Evolutionary conservation across 1,140 invertebrate genomes (phyloP).

Genomic region (Venustaconcha ellipsiformis): DNA sequence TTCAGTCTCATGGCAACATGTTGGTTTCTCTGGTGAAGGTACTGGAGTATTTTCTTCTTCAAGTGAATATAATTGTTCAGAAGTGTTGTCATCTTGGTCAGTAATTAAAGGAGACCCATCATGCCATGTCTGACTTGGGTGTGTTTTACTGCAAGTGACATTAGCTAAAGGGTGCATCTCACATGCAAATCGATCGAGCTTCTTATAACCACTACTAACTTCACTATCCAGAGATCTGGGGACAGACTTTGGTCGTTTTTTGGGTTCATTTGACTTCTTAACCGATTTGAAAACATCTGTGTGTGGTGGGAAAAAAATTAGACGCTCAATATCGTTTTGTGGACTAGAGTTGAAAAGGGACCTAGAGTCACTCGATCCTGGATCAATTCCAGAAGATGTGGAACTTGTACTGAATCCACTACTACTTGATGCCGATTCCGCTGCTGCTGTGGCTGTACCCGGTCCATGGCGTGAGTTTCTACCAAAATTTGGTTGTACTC

Average conservation of each 20-base stretch:
- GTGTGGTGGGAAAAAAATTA: conserved; percentile 61
- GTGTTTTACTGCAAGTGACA: too few relatives aligned
- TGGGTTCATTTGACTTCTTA: conserved; percentile 14
- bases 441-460: not conserved
- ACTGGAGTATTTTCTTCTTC: conserved; percentile 53
- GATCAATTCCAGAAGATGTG: conserved; percentile 57
- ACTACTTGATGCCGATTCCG: conserved; percentile 33
- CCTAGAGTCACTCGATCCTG: conserved; percentile 49
- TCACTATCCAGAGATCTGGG: conserved; percentile 20
- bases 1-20: conserved; percentile 24
- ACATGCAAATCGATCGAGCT: conserved; percentile 46
- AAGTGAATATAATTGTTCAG: conserved; percentile 47
- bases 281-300: conserved; percentile 42
- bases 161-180: conserved; percentile 37
- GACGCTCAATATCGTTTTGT: conserved; percentile 53
- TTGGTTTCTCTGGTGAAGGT: conserved; percentile 38
- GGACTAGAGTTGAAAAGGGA: conserved; percentile 39
- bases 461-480: conserved; percentile 3
- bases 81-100: not conserved
- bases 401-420: conserved; percentile 51
- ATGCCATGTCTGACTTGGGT: too few relatives aligned
- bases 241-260: conserved; percentile 11
- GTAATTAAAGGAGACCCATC: too few relatives aligned
- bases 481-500: too few relatives aligned
- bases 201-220: conserved; percentile 11